Evolutionary conservation across 30 jellyfish, hydroid and myxozoan species (phyloP), one percentile per base, ranked within the genome.

Genomic region (Hydractinia symbiolongicarpus): DNA sequence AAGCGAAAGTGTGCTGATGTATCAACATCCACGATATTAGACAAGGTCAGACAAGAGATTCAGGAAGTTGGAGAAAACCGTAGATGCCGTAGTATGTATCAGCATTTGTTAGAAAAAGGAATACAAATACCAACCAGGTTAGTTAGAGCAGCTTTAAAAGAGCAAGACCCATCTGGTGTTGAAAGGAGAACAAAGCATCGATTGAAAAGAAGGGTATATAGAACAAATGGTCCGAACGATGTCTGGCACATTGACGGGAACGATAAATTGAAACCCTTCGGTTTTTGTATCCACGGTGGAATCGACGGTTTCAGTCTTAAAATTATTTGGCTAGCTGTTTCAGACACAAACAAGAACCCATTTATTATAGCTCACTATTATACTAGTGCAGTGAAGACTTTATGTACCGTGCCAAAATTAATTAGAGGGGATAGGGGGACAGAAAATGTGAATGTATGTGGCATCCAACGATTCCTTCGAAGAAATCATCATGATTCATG

Each of bases 211-310:
- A 49, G 93, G 70, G 61, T 55, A 30, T 84, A 84, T 67, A 14
- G 66, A 15, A 77, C 21, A 16, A 77, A 49, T 77, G 93, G 88
- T 52, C 88, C 88, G 49, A 83, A 84, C 52, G 66, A 64, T 66
- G 56, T 14, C 53, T 84, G 93, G 93, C 88, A 84, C 64, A 72
- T 68, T 66, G 88, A 84, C 60, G 88, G 93, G 6, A 76, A 84
- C 81, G 86, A 76, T 53, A 84, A 76, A 53, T 67, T 84, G 68
- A 84, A 84, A 66, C 93, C 83, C 55, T 84, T 19, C 67, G 83
- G 93, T 4, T 83, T 83, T 75, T 81, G 81, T 10, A 83, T 83
- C 54, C 89, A 81, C 54, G 85, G 89, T 8, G 75, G 76, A 17
- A 81, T 81, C 61, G 92, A 83, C 54, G 87, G 92, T n/a, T 83